phyloP scores from a whole-genome alignment of 2,797 vertebrate species.

The Chrysocyon brachyurus region DNA sequence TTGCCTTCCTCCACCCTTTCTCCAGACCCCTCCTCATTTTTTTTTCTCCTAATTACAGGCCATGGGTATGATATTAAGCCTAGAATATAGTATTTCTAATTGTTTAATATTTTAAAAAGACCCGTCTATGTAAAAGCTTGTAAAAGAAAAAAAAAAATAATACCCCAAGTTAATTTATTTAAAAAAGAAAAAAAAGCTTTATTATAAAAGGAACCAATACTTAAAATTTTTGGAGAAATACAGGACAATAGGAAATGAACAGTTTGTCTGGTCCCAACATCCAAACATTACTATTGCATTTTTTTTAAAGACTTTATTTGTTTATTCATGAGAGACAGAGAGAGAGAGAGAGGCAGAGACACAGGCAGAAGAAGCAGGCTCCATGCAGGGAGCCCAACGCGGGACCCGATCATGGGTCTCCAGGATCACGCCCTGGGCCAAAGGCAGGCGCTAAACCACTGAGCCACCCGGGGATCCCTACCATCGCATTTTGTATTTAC shows the following conservation, averaged over 20 bases:
- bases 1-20: not conserved
- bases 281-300: not conserved
- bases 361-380: too few relatives aligned
- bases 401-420: too few relatives aligned
- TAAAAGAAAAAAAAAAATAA: not conserved
- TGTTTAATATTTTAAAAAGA: not conserved
- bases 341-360: too few relatives aligned
- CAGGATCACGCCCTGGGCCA: too few relatives aligned
- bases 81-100: conserved; percentile 41
- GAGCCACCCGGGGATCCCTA: too few relatives aligned
- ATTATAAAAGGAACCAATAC: not conserved
- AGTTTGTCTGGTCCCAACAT: not conserved
- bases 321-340: too few relatives aligned
- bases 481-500: not conserved
- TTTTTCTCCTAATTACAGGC: not conserved
- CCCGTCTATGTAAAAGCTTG: not conserved
- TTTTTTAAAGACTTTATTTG: not conserved
- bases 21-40: not conserved
- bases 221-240: conserved; percentile 44
- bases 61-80: not conserved
- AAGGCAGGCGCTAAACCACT: too few relatives aligned
- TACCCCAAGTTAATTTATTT: not conserved
- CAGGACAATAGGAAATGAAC: not conserved
- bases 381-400: too few relatives aligned
- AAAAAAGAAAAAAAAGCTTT: not conserved